Evolutionary conservation across 1,140 invertebrate genomes (phyloP).

Genomic region (Bombus confusus): DNA sequence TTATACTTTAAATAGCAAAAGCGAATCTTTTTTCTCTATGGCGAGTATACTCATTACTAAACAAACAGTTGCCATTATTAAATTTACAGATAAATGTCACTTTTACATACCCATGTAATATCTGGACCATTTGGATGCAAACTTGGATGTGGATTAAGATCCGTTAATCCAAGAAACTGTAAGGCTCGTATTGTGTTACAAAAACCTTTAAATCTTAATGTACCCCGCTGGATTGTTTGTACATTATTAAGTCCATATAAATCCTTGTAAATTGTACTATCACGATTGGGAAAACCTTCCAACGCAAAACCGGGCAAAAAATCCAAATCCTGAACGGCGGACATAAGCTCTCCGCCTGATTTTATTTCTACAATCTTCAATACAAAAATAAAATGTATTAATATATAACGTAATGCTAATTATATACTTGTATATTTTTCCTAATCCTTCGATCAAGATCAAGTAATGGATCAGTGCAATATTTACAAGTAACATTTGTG

Average conservation of each 20-base stretch:
- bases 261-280: conserved; percentile 94
- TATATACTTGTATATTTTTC: no score
- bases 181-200: conserved; percentile 93
- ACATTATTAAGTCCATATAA: conserved; percentile 94
- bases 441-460: no score
- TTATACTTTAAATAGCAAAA: no score
- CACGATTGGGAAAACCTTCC: conserved; percentile 97
- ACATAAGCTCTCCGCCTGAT: conserved; percentile 94
- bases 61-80: not conserved
- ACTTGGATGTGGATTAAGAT: conserved; percentile 91
- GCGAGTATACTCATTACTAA: no score
- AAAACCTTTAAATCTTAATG: conserved; percentile 95
- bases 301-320: conserved; percentile 98
- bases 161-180: conserved; percentile 94
- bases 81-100: not conserved
- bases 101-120: conserved; percentile 93
- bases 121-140: conserved; percentile 97
- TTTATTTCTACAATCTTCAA: conserved; percentile 92
- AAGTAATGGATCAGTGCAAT: no score
- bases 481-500: no score
- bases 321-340: conserved; percentile 88
- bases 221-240: conserved; percentile 94
- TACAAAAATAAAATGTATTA: conserved; percentile 20
- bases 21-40: no score
- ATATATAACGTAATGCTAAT: not conserved